These are phyloP conservation scores for Drosophila pseudoobscura DNA, from an alignment of 1,140 invertebrate species.

Conservation along the genomic window DNA sequence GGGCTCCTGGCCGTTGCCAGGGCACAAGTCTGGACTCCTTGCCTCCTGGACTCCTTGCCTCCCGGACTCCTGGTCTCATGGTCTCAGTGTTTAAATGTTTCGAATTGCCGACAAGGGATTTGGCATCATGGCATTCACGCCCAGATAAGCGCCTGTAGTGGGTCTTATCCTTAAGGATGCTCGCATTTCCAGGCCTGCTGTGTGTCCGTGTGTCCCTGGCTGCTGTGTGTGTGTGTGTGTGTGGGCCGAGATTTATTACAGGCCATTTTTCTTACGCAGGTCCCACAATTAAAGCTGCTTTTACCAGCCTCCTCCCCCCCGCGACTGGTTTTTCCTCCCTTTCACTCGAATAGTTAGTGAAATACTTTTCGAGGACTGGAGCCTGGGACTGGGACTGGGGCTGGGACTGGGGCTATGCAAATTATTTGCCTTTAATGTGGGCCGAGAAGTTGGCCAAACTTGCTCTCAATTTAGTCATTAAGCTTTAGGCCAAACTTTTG, in stretches of 20 bases:
- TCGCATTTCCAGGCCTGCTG: conserved; percentile 46
- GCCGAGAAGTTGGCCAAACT: conserved; percentile 52
- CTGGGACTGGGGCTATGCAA: conserved; percentile 59
- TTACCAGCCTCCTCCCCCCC: too few species aligned
- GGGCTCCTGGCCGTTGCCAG: conserved; percentile 21
- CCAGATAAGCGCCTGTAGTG: conserved; percentile 75
- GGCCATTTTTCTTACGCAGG: conserved; percentile 41
- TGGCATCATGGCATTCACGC: conserved; percentile 70
- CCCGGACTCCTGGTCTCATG: conserved; percentile 21
- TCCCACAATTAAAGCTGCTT: conserved; percentile 61
- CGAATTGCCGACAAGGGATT: conserved; percentile 79
- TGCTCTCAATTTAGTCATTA: conserved; percentile 67
- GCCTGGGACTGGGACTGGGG: too few species aligned
- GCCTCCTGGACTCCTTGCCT: background rate
- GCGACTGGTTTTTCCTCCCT: background rate
- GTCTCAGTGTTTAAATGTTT: conserved; percentile 75
- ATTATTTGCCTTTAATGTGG: conserved; percentile 72
- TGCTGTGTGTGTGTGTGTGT: too few species aligned
- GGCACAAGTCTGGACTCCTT: conserved; percentile 37
- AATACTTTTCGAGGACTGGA: conserved; percentile 33
- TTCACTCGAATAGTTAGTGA: conserved; percentile 35
- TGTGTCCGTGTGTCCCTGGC: background rate
- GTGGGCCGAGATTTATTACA: conserved; percentile 49
- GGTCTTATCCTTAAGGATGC: conserved; percentile 71
- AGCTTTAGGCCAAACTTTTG: conserved; percentile 51